A percentile compares a stretch with the other conserved stretches of the same genome.
Conservation (phyloP, 1,140 invertebrate species). For the Musca vetustissima region DNA sequence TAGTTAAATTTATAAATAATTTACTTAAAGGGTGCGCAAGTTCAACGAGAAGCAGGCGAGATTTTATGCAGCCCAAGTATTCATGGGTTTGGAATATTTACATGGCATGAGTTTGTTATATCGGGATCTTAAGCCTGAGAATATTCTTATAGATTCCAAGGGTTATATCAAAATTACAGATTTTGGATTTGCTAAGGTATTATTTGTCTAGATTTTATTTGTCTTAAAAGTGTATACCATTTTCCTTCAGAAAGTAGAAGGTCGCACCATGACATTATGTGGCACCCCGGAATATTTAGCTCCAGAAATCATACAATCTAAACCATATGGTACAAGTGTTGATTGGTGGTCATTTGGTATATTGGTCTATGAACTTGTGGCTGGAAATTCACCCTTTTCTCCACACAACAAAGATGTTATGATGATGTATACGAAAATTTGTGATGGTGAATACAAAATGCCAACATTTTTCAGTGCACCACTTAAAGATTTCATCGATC, state of each 20-base stretch:
- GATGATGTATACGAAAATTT: conserved; percentile 89
- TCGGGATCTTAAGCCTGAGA: conserved; percentile 95
- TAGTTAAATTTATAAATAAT: neutral
- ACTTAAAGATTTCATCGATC: conserved; percentile 83
- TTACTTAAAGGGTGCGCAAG: conserved; percentile 59
- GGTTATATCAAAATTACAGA: conserved; percentile 87
- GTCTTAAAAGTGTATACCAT: neutral
- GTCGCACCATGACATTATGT: conserved; percentile 91
- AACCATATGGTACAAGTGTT: conserved; percentile 93
- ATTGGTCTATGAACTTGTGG: conserved; percentile 81
- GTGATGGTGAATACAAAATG: conserved; percentile 72
- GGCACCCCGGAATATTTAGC: conserved; percentile 96
- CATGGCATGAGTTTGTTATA: conserved; percentile 90
- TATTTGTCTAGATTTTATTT: neutral
- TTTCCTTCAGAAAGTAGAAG: conserved; percentile 59
- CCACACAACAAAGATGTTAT: conserved; percentile 71
- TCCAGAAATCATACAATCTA: conserved; percentile 91
- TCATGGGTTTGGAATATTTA: conserved; percentile 90
- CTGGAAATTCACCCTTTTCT: conserved; percentile 83
- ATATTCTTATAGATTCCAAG: conserved; percentile 83
- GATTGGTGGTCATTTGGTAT: conserved; percentile 97
- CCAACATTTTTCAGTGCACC: conserved; percentile 70
- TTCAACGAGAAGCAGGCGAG: conserved; percentile 79
- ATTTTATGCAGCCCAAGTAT: conserved; percentile 93
- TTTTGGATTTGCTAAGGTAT: conserved; percentile 92